Evolutionary conservation across 1,140 invertebrate species (phyloP).

Genomic region (Brachionus paranguensis): DNA sequence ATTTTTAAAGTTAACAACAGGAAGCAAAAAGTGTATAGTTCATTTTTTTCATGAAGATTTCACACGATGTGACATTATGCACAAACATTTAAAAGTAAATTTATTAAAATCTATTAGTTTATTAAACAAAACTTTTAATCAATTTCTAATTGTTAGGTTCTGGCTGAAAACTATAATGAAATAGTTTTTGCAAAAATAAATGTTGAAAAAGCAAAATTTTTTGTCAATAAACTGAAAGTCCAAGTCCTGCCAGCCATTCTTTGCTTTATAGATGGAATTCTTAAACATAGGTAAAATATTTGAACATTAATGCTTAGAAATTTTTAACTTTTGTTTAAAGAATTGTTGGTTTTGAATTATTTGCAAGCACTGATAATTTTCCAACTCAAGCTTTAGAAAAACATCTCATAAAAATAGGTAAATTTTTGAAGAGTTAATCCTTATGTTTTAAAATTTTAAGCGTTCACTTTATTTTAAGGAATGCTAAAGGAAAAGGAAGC

Average conservation of each 20-base stretch:
- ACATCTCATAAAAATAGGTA: conserved; percentile 48
- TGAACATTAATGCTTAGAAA: not conserved
- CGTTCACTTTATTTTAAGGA: not conserved
- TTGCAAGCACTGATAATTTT: conserved; percentile 50
- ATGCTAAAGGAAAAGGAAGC: not conserved
- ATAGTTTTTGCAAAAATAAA: conserved; percentile 52
- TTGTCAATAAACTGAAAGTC: conserved; percentile 51
- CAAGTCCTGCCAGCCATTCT: conserved; percentile 50
- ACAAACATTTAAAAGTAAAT: conserved; percentile 49
- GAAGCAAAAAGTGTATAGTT: conserved; percentile 48
- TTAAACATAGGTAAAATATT: conserved; percentile 48
- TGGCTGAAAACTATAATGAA: conserved; percentile 50
- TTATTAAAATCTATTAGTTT: not conserved
- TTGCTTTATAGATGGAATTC: conserved; percentile 51
- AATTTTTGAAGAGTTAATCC: not conserved
- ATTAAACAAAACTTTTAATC: too few relatives aligned
- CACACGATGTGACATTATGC: conserved; percentile 51
- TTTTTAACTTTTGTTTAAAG: conserved; percentile 43
- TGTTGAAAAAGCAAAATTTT: conserved; percentile 51
- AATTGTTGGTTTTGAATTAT: conserved; percentile 51
- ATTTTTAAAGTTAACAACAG: conserved; percentile 51
- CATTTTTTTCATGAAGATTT: conserved; percentile 54
- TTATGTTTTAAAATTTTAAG: not conserved
- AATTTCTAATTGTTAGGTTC: conserved; percentile 42
- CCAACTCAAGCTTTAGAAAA: conserved; percentile 46